Evolutionary conservation across 1,140 invertebrate species (phyloP), one percentile per base, ranked within the genome.

Genomic region (Forficula auricularia): DNA sequence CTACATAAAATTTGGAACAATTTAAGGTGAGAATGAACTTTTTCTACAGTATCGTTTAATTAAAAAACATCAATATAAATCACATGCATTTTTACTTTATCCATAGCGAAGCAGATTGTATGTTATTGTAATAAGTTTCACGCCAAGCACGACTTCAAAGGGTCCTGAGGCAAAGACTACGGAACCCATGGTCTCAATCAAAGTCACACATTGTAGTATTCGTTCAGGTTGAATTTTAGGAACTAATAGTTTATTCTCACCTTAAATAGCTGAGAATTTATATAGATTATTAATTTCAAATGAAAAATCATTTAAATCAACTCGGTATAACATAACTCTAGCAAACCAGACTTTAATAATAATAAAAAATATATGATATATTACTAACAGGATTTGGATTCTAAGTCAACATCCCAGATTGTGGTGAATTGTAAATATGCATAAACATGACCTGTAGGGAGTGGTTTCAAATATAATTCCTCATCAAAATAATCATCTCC

Each of bases 341-440:
- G 15, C 15, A 22, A 10, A 43, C 44, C 42, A 37, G 30, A 44
- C 42, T 14, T 38, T 34, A 6, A 27, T 44, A 15, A 32, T 39
- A 38, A 35, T 27, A 33, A 14, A 13, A 35, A 19, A 38, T 36
- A n/a, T 4, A 37, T 42, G n/a, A 8, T 45, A 18, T 51, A 54
- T 44, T 45, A 66, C 73, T 72, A 60, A 79, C 75, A 72, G 38
- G 62, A 57, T 52, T 72, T 45, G 47, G 43, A 36, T 49, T 58
- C 48, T 19, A 55, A 46, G 37, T 56, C 50, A 20, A 54, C 50
- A 51, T 82, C 69, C 79, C 81, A 83, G 43, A 72, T 56, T 2
- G 81, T 85, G 22, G 76, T 78, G 61, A 90, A 91, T 60, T 88
- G 82, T 57, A 90, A 88, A 62, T 82, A 79, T 10, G 79, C 73